A percentile compares a stretch with the other conserved stretches of the same genome.
phyloP scores from a whole-genome alignment of 2,888 invertebrate genomes.

The Meloe dianella region DNA sequence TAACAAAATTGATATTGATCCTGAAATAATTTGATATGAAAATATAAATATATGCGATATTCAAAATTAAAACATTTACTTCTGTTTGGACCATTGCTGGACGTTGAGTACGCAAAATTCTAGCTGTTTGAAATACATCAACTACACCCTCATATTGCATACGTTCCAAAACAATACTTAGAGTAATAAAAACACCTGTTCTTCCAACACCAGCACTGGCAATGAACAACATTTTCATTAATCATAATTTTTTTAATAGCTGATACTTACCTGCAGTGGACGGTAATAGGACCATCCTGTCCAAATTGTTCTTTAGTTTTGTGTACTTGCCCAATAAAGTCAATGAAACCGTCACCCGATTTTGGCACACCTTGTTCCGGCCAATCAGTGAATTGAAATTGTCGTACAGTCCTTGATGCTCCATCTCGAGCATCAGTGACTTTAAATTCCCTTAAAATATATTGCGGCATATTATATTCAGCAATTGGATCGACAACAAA shows the following conservation, averaged over 20 bases:
- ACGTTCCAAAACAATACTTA: conserved; percentile 96
- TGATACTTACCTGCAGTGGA: conserved; percentile 88
- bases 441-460: conserved; percentile 98
- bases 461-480: conserved; percentile 99
- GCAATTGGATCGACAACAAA: conserved; percentile 99
- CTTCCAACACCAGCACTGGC: conserved; percentile 96
- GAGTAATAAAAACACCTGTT: conserved; percentile 97
- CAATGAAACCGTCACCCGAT: conserved; percentile 98
- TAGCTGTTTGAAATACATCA: conserved; percentile 98
- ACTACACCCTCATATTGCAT: conserved; percentile 99
- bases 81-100: conserved; percentile 99
- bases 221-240: conserved; percentile 36
- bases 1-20: conserved; percentile 99
- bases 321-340: conserved; percentile 99
- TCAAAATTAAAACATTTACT: conserved; percentile 68
- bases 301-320: conserved; percentile 99
- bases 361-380: conserved; percentile 97
- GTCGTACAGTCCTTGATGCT: conserved; percentile 91
- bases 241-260: background rate
- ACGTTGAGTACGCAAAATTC: conserved; percentile 96
- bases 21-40: conserved; percentile 61
- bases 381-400: conserved; percentile 97
- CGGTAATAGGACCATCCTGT: conserved; percentile 98
- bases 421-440: conserved; percentile 98
- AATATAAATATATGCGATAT: too few species aligned